Evolutionary conservation across 2,113 vertebrate species (phyloP).

Genomic region (Rhea pennata): DNA sequence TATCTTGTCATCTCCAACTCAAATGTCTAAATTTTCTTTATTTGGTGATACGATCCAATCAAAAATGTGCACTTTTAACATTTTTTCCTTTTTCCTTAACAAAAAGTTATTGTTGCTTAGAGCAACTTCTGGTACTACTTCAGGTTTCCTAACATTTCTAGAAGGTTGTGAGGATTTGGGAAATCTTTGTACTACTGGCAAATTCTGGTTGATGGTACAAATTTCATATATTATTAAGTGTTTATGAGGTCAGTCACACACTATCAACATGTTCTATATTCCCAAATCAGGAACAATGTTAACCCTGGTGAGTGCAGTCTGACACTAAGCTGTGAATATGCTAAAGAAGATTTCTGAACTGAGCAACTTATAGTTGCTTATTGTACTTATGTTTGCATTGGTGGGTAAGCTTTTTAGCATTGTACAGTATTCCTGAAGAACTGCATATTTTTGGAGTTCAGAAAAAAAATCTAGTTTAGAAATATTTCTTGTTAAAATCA

Average conservation of each 20-base stretch:
- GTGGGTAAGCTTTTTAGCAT: neutral
- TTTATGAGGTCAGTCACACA: too few relatives aligned
- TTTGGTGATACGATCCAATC: neutral
- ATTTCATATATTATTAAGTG: too few relatives aligned
- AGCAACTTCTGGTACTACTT: neutral
- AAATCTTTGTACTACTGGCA: too few relatives aligned
- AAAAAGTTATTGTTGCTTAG: neutral
- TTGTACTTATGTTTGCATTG: neutral
- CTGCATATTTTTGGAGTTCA: neutral
- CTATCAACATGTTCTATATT: neutral
- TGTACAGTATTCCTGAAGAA: neutral
- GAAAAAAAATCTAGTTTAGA: neutral
- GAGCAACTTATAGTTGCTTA: too few relatives aligned
- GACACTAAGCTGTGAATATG: neutral
- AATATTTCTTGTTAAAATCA: neutral
- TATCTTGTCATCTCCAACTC: neutral
- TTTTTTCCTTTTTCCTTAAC: neutral
- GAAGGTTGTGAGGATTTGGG: neutral
- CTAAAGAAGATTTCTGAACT: neutral
- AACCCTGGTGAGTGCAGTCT: neutral
- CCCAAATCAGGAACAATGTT: neutral
- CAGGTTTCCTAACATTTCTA: neutral
- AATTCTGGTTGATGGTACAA: too few relatives aligned
- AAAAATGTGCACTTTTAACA: neutral
- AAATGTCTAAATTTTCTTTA: neutral